Conservation (phyloP, 2,888 invertebrate species). For the Minunthozetes semirufus region DNA sequence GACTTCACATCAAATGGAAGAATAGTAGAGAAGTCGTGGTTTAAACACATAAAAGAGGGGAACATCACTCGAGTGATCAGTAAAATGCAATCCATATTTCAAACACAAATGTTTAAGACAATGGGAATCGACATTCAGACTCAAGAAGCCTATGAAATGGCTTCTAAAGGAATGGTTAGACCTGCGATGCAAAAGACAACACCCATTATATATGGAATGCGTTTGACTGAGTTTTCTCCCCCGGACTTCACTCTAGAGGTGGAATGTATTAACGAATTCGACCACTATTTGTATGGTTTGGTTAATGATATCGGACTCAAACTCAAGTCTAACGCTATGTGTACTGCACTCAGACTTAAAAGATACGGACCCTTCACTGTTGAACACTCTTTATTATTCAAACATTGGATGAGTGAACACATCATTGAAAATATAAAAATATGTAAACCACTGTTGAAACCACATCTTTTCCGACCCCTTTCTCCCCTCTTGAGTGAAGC, state of each 20-base stretch:
- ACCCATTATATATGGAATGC: slow-evolving; percentile 76
- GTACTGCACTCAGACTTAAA: slow-evolving; percentile 69
- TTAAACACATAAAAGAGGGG: slow-evolving; percentile 60
- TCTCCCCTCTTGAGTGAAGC: neutral
- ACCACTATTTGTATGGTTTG: slow-evolving; percentile 66
- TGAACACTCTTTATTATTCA: slow-evolving; percentile 66
- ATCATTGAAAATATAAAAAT: slow-evolving; percentile 60
- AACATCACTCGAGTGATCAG: slow-evolving; percentile 67
- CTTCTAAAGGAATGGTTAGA: slow-evolving; percentile 69
- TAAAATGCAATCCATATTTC: slow-evolving; percentile 75
- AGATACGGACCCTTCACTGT: slow-evolving; percentile 73
- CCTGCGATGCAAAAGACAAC: slow-evolving; percentile 60
- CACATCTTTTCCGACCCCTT: neutral
- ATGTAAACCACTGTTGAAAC: slow-evolving; percentile 34
- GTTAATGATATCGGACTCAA: slow-evolving; percentile 75
- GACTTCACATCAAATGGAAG: slow-evolving; percentile 64
- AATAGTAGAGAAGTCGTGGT: slow-evolving; percentile 63
- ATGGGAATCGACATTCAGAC: slow-evolving; percentile 75
- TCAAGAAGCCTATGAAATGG: slow-evolving; percentile 82
- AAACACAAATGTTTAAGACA: slow-evolving; percentile 56
- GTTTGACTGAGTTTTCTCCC: slow-evolving; percentile 68
- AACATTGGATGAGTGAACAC: slow-evolving; percentile 70
- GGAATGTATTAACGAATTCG: slow-evolving; percentile 76
- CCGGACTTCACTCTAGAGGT: slow-evolving; percentile 84
- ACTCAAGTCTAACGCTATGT: slow-evolving; percentile 70